These are phyloP conservation scores for Cerceris ruficornis DNA, from an alignment of 2,888 invertebrate species.

Conservation along the genomic window DNA sequence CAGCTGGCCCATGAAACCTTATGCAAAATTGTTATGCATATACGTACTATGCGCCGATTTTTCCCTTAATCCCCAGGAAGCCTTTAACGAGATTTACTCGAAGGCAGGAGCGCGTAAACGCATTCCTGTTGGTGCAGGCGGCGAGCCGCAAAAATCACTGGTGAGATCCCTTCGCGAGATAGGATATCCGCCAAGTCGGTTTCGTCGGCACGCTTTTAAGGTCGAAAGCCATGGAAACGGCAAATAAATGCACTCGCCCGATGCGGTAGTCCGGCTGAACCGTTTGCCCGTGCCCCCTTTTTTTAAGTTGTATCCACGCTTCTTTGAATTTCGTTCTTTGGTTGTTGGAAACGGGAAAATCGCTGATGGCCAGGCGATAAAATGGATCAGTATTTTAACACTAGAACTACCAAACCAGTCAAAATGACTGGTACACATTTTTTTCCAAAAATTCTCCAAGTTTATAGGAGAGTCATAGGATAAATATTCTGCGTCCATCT, in stretches of 20 bases:
- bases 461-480: too few species aligned
- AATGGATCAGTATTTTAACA: too few species aligned
- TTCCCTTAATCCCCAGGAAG: slow-evolving; percentile 41
- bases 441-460: too few species aligned
- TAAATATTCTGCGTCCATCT: too few species aligned
- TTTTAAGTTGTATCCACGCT: slow-evolving; percentile 1
- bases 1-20: slow-evolving; percentile 49
- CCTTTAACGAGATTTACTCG: slow-evolving; percentile 60
- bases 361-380: too few species aligned
- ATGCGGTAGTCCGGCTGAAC: slow-evolving; percentile 21
- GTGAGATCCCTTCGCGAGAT: slow-evolving; percentile 76
- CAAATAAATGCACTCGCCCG: slow-evolving; percentile 56
- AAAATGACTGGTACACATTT: too few species aligned
- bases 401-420: too few species aligned
- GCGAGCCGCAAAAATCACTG: slow-evolving; percentile 54
- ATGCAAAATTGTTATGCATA: slow-evolving; percentile 58
- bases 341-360: too few species aligned
- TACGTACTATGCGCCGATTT: slow-evolving; percentile 13
- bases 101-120: slow-evolving; percentile 62
- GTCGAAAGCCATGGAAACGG: slow-evolving; percentile 68
- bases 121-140: slow-evolving; percentile 58
- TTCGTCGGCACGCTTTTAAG: slow-evolving; percentile 73
- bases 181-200: slow-evolving; percentile 73
- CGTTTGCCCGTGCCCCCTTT: slow-evolving; percentile 21
- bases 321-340: too few species aligned